Conservation (phyloP, 2,888 invertebrate genomes). For the Lampropteryx suffumata region DNA sequence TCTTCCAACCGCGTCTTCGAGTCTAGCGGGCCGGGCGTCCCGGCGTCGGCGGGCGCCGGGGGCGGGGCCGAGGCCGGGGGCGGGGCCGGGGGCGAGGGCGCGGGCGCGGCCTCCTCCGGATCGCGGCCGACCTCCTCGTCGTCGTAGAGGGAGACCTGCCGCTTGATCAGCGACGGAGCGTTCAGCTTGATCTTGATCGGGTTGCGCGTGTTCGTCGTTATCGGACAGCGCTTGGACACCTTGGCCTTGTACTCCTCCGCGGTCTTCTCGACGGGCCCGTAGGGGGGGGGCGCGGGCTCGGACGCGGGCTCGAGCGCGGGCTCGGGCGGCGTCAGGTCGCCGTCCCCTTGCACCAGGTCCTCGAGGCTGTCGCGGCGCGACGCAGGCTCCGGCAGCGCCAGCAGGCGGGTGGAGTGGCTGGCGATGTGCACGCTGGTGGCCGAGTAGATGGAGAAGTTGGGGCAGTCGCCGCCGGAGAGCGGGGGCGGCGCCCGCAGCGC, state of each 20-base stretch:
- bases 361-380: constrained; percentile 37
- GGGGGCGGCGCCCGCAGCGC: constrained; percentile 45
- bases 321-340: constrained; percentile 30
- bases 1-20: neutral
- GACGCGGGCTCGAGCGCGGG: constrained; percentile 7
- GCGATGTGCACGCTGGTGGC: constrained; percentile 90
- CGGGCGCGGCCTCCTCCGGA: neutral
- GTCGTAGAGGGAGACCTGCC: constrained; percentile 79
- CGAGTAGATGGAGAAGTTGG: constrained; percentile 93
- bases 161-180: constrained; percentile 76
- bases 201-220: constrained; percentile 63
- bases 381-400: constrained; percentile 31
- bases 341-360: constrained; percentile 57
- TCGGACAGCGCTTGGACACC: constrained; percentile 66
- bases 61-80: too few species aligned
- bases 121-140: constrained; percentile 61
- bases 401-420: constrained; percentile 56
- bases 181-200: constrained; percentile 73
- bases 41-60: neutral
- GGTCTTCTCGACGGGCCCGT: neutral
- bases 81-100: neutral
- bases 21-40: neutral
- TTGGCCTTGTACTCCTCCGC: constrained; percentile 62
- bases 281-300: constrained; percentile 4
- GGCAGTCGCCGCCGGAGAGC: constrained; percentile 88